Conservation (phyloP, 2,113 vertebrate genomes). For the Colinus virginianus region DNA sequence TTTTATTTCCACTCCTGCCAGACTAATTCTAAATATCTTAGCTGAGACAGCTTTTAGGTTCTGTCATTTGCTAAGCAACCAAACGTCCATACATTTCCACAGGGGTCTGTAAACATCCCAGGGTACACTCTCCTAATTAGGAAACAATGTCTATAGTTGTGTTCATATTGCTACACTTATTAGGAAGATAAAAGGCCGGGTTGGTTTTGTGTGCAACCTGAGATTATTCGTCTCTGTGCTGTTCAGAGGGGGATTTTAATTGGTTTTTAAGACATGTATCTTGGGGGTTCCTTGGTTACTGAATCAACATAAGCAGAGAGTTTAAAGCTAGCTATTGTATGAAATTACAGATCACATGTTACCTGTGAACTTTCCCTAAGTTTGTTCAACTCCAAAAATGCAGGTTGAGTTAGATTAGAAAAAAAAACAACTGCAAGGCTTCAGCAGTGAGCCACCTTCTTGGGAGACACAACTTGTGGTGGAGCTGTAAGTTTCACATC, state of each 20-base stretch:
- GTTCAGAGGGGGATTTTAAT: conserved; percentile 17
- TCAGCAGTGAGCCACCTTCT: neutral
- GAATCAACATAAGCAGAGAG: conserved; percentile 52
- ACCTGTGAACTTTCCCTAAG: conserved; percentile 27
- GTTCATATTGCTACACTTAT: conserved; percentile 57
- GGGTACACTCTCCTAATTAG: conserved; percentile 48
- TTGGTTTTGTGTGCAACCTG: conserved; percentile 50
- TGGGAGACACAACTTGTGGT: neutral
- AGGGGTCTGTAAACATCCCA: conserved; percentile 61
- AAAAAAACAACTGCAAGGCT: neutral
- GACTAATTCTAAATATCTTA: conserved; percentile 34
- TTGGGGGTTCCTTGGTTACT: conserved; percentile 56
- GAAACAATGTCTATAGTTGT: conserved; percentile 56
- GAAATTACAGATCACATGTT: conserved; percentile 48
- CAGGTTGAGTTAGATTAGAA: neutral
- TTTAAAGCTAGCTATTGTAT: conserved; percentile 57
- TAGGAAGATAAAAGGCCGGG: conserved; percentile 35
- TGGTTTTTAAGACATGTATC: conserved; percentile 55
- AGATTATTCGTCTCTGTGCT: conserved; percentile 48
- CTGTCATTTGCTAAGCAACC: conserved; percentile 53
- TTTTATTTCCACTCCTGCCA: conserved; percentile 37
- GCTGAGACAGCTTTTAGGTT: conserved; percentile 29
- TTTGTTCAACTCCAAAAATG: conserved; percentile 32
- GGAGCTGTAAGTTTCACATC: neutral
- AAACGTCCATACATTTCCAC: conserved; percentile 14